phyloP scores from a whole-genome alignment of 2,797 vertebrate species.

The Serranus cabrilla region DNA sequence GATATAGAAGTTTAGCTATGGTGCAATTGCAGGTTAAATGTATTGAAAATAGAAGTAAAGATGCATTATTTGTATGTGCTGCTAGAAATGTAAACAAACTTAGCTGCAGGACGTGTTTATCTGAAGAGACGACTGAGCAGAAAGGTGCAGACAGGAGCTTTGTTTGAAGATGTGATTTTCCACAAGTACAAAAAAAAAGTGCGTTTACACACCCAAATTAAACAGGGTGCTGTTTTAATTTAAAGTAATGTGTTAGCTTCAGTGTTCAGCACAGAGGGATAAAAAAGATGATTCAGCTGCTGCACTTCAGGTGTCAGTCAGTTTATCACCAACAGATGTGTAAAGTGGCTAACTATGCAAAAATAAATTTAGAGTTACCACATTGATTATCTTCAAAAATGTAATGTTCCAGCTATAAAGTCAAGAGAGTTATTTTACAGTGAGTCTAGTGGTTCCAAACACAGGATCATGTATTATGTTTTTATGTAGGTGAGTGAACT shows the following conservation, averaged over 20 bases:
- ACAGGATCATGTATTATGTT: too few relatives aligned
- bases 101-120: not conserved
- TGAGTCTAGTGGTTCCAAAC: too few relatives aligned
- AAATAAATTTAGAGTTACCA: not conserved
- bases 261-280: not conserved
- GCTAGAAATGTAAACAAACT: not conserved
- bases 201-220: not conserved
- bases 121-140: not conserved
- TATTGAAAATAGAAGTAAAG: not conserved
- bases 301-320: not conserved
- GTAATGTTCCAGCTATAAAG: too few relatives aligned
- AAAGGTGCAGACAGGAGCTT: not conserved
- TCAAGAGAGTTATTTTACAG: too few relatives aligned
- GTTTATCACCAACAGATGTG: not conserved
- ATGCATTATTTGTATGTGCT: not conserved
- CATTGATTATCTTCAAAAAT: not conserved
- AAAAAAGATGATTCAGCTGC: too few relatives aligned
- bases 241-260: not conserved
- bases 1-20: not conserved
- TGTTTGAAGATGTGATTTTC: constrained; percentile 16
- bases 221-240: not conserved
- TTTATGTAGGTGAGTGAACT: too few relatives aligned
- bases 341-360: not conserved
- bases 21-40: not conserved
- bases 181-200: not conserved